Conservation (phyloP, 1,140 invertebrate genomes). For the Drosophila arizonae region DNA sequence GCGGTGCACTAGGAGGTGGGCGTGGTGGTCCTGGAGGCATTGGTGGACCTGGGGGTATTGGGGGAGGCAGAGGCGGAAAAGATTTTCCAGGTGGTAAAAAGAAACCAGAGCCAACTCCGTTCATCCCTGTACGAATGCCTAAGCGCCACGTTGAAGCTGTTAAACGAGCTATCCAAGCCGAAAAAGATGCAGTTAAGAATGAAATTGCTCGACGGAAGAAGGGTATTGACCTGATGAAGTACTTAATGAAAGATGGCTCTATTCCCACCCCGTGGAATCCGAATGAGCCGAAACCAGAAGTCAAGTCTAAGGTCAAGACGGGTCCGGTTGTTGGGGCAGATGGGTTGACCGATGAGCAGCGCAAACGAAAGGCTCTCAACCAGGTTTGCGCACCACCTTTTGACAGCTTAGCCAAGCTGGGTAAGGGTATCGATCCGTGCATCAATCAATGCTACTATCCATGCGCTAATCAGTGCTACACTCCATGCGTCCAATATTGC, state of each 20-base stretch:
- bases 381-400: conserved; percentile 27
- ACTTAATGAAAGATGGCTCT: conserved; percentile 19
- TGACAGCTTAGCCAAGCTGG: neutral
- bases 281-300: conserved; percentile 14
- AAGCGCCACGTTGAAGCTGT: conserved; percentile 3
- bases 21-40: conserved; percentile 3
- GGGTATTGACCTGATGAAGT: conserved; percentile 29
- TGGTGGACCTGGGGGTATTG: too few species aligned
- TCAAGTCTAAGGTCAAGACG: neutral
- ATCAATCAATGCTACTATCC: neutral
- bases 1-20: neutral
- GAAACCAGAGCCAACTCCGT: neutral
- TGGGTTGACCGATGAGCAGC: conserved; percentile 32
- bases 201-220: conserved; percentile 2
- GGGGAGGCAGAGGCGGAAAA: neutral
- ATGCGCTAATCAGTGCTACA: neutral
- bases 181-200: conserved; percentile 9
- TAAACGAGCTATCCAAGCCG: neutral
- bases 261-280: conserved; percentile 28
- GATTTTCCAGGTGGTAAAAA: conserved; percentile 12
- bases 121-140: conserved; percentile 33
- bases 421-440: conserved; percentile 30
- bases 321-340: conserved; percentile 15
- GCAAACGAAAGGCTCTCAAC: conserved; percentile 7
- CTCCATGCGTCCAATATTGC: neutral